Evolutionary conservation across 2,113 vertebrate genomes (phyloP).

Genomic region (Tinamus guttatus): DNA sequence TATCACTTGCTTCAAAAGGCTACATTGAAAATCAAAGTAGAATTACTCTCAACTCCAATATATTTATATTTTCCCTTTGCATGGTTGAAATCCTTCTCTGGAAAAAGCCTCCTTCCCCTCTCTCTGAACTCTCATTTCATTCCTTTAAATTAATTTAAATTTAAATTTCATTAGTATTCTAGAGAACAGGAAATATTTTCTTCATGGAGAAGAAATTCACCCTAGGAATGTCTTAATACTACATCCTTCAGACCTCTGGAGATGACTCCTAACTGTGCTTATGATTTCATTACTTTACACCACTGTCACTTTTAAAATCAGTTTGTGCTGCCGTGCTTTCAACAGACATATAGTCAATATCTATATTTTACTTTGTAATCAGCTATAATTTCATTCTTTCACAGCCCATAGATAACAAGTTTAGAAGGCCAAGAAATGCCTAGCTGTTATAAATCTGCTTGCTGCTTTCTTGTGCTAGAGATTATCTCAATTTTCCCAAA

Average conservation of each 20-base stretch:
- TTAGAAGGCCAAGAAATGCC: background rate
- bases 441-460: background rate
- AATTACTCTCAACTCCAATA: background rate
- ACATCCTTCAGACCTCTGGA: background rate
- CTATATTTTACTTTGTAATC: background rate
- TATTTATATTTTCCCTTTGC: background rate
- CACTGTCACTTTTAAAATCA: background rate
- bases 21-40: background rate
- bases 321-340: background rate
- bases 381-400: background rate
- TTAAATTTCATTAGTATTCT: background rate
- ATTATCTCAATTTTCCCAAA: background rate
- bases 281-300: background rate
- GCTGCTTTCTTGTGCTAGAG: background rate
- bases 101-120: background rate
- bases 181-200: background rate
- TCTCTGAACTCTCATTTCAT: background rate
- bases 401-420: background rate
- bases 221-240: background rate
- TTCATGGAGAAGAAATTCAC: background rate
- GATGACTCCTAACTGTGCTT: background rate
- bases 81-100: background rate
- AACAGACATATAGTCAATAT: background rate
- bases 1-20: background rate
- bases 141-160: background rate